Conservation (phyloP, 2,888 invertebrate species). For the Cheilosia soror region DNA sequence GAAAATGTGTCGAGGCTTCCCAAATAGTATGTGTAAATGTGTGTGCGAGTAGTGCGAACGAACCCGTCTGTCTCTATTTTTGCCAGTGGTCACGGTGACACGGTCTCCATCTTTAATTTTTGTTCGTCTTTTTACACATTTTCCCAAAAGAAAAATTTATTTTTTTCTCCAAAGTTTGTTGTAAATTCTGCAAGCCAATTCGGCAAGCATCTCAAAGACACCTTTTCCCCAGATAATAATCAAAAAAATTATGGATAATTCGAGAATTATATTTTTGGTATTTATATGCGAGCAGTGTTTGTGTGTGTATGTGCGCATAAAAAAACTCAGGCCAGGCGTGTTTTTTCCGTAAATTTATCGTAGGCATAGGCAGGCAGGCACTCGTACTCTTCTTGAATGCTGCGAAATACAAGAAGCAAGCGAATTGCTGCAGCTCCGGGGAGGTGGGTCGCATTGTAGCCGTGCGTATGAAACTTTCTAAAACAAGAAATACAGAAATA, state of each 20-base stretch:
- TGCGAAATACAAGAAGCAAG: constrained; percentile 37
- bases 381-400: constrained; percentile 2
- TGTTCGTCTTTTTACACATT: constrained; percentile 13
- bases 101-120: constrained; percentile 50
- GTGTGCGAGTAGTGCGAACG: constrained; percentile 50
- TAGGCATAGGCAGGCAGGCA: background rate
- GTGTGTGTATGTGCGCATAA: constrained; percentile 26
- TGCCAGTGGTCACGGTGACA: constrained; percentile 24
- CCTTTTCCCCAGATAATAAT: background rate
- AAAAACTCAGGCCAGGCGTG: constrained; percentile 32
- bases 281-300: constrained; percentile 26
- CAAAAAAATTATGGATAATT: constrained; percentile 14
- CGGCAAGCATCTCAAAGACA: background rate
- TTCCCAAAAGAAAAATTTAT: background rate
- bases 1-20: constrained; percentile 61
- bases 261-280: constrained; percentile 8
- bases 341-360: constrained; percentile 21
- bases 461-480: constrained; percentile 56
- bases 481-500: constrained; percentile 37
- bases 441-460: constrained; percentile 13
- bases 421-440: constrained; percentile 18
- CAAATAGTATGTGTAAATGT: constrained; percentile 33
- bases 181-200: background rate
- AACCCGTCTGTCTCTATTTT: constrained; percentile 42
- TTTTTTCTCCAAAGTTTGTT: background rate